These are phyloP conservation scores for Drosophila varians DNA, from an alignment of 1,140 invertebrate genomes.

Conservation along the genomic window DNA sequence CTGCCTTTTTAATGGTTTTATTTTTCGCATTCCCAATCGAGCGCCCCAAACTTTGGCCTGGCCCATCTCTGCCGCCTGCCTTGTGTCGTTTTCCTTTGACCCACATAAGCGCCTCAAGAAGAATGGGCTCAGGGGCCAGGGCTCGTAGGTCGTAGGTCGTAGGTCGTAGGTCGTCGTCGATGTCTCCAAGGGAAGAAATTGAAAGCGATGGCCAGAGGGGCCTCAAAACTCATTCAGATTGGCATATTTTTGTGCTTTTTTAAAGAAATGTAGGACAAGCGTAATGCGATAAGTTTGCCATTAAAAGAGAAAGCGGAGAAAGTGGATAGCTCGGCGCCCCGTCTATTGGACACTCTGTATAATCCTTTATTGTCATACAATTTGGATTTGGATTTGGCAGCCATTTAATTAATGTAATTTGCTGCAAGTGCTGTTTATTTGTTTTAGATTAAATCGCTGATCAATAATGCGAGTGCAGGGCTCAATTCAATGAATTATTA, in stretches of 20 bases:
- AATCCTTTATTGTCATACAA: neutral
- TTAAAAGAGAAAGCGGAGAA: constrained; percentile 12
- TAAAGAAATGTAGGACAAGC: constrained; percentile 41
- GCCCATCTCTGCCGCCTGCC: neutral
- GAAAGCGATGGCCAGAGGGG: constrained; percentile 30
- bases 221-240: too few relatives aligned
- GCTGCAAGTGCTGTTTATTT: constrained; percentile 4
- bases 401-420: constrained; percentile 3
- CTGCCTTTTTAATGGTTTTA: constrained; percentile 66
- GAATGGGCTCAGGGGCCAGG: neutral
- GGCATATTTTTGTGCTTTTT: constrained; percentile 21
- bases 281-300: constrained; percentile 54
- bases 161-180: constrained; percentile 10
- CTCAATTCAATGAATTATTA: constrained; percentile 29
- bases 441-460: constrained; percentile 18
- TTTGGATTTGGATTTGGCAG: neutral
- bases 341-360: neutral
- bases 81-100: constrained; percentile 27
- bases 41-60: constrained; percentile 14
- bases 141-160: too few relatives aligned
- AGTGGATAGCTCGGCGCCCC: neutral
- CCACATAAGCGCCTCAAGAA: constrained; percentile 46
- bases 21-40: constrained; percentile 54
- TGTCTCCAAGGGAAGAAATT: constrained; percentile 37
- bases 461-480: constrained; percentile 17